Conservation (phyloP, 2,888 invertebrate species). For the Galeruca laticollis region DNA sequence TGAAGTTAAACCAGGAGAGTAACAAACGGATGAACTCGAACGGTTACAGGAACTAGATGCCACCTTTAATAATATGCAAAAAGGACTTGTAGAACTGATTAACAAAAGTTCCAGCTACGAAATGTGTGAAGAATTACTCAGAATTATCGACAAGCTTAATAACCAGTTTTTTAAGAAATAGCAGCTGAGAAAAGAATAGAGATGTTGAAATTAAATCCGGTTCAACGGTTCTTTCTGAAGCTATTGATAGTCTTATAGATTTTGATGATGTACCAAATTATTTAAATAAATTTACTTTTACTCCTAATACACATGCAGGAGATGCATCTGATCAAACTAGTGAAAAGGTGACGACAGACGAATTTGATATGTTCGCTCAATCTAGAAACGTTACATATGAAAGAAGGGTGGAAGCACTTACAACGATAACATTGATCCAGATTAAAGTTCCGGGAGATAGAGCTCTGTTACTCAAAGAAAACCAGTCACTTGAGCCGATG, state of each 20-base stretch:
- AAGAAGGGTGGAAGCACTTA: constrained; percentile 72
- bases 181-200: constrained; percentile 86
- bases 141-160: constrained; percentile 96
- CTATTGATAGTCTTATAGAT: constrained; percentile 84
- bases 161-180: constrained; percentile 92
- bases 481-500: constrained; percentile 70
- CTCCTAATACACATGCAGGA: constrained; percentile 54
- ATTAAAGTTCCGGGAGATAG: constrained; percentile 68
- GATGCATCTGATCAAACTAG: constrained; percentile 50
- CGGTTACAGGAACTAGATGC: constrained; percentile 83
- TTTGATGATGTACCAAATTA: constrained; percentile 74
- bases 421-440: constrained; percentile 73
- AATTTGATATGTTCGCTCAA: constrained; percentile 97
- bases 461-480: constrained; percentile 66
- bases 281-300: constrained; percentile 65
- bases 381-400: constrained; percentile 88
- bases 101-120: constrained; percentile 89
- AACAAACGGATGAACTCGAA: too few species aligned
- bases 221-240: constrained; percentile 79
- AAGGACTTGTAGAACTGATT: constrained; percentile 91
- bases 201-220: constrained; percentile 69
- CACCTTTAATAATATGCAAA: constrained; percentile 93
- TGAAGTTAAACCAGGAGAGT: too few species aligned
- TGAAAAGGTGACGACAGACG: constrained; percentile 71
- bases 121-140: constrained; percentile 91